Evolutionary conservation across 2,113 vertebrate species (phyloP).

Genomic region (Gallinago jamesoni): DNA sequence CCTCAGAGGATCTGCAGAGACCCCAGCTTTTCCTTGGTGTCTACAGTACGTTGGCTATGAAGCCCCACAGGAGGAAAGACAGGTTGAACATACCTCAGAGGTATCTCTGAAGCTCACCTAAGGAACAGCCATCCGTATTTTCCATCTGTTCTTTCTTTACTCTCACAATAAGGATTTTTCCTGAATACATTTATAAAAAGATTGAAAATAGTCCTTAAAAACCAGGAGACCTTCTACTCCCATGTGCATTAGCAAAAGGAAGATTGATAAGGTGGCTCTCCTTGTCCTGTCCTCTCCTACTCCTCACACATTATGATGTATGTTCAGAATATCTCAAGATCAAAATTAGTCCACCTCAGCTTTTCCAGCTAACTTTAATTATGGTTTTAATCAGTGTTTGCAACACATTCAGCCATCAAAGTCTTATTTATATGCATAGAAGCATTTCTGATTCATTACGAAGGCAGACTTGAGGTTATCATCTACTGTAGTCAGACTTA

Average conservation of each 20-base stretch:
- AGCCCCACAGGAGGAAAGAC: neutral
- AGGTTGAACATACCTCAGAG: accelerated
- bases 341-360: neutral
- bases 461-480: neutral
- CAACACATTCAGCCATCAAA: neutral
- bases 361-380: constrained; percentile 14
- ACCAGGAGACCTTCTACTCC: neutral
- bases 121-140: neutral
- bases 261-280: neutral
- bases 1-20: neutral
- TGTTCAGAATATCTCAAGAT: neutral
- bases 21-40: neutral
- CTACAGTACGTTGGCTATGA: accelerated
- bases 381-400: constrained; percentile 14
- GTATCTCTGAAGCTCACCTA: neutral
- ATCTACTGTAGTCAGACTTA: neutral
- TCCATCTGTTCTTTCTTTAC: neutral
- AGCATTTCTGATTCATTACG: constrained; percentile 9
- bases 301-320: neutral
- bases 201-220: neutral
- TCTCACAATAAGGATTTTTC: neutral
- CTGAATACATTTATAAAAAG: neutral
- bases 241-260: neutral
- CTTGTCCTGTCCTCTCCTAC: neutral
- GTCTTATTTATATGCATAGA: constrained; percentile 30